These are phyloP conservation scores for Eupithecia insigniata DNA, from an alignment of 2,888 invertebrate genomes.

Conservation along the genomic window DNA sequence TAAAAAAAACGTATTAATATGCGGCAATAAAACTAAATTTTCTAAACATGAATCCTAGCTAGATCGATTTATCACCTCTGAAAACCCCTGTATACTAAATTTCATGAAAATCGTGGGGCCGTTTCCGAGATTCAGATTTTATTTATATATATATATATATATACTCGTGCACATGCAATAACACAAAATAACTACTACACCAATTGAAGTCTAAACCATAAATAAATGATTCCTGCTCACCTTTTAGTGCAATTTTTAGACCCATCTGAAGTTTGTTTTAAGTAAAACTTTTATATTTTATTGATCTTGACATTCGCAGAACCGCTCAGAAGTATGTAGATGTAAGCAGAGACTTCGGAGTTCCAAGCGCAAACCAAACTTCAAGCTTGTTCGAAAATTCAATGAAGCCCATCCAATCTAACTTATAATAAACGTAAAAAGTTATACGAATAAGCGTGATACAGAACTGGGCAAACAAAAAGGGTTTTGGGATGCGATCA, in stretches of 20 bases:
- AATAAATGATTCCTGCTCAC: neutral
- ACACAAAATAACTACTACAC: too few relatives aligned
- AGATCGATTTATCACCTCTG: too few relatives aligned
- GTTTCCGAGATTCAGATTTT: too few relatives aligned
- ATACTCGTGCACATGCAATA: too few relatives aligned
- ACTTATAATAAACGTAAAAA: slow-evolving; percentile 54
- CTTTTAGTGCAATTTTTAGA: neutral
- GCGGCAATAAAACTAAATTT: too few relatives aligned
- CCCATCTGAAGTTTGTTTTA: neutral
- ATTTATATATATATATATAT: too few relatives aligned
- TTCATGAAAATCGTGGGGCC: too few relatives aligned
- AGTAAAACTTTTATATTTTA: neutral
- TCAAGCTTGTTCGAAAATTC: slow-evolving; percentile 41
- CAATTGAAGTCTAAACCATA: neutral
- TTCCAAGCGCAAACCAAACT: slow-evolving; percentile 36
- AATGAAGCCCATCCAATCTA: slow-evolving; percentile 51
- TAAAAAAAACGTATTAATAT: too few relatives aligned
- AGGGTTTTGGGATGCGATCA: slow-evolving; percentile 20
- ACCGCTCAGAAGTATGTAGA: slow-evolving; percentile 12
- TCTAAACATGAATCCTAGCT: too few relatives aligned
- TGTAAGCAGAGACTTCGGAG: slow-evolving; percentile 23
- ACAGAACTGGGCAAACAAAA: slow-evolving; percentile 35
- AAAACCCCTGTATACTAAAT: too few relatives aligned
- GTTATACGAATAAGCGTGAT: slow-evolving; percentile 41
- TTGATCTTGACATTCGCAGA: slow-evolving; percentile 8